Conservation (phyloP, 2,888 invertebrate species). For the Sphecodes monilicornis region DNA sequence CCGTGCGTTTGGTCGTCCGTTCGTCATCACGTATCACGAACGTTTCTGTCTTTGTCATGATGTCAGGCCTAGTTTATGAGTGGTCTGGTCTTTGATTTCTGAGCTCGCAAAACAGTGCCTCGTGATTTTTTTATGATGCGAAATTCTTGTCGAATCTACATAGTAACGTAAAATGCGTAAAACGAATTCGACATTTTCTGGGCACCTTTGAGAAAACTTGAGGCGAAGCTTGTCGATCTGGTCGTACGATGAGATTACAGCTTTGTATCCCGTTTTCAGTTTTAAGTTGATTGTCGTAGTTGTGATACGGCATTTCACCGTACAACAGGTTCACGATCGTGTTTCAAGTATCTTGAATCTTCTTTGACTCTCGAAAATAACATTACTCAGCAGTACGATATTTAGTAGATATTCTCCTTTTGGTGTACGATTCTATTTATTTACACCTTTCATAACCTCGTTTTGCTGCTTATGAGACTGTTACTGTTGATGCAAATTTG, state of each 20-base stretch:
- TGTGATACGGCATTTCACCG: slow-evolving; percentile 54
- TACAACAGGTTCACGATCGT: slow-evolving; percentile 48
- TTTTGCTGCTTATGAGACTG: background rate
- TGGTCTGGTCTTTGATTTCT: slow-evolving; percentile 53
- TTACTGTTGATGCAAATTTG: slow-evolving; percentile 11
- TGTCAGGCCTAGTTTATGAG: slow-evolving; percentile 62
- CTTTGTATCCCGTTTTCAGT: slow-evolving; percentile 23
- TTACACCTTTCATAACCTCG: slow-evolving; percentile 59
- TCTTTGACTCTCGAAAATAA: slow-evolving; percentile 28
- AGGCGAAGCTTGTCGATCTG: slow-evolving; percentile 46
- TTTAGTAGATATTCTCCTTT: slow-evolving; percentile 5
- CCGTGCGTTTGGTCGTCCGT: slow-evolving; percentile 57
- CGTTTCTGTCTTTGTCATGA: slow-evolving; percentile 57
- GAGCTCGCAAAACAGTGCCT: slow-evolving; percentile 24
- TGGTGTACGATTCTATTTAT: slow-evolving; percentile 41
- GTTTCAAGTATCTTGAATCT: slow-evolving; percentile 35
- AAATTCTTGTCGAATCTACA: slow-evolving; percentile 45
- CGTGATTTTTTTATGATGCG: slow-evolving; percentile 15
- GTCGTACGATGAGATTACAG: slow-evolving; percentile 45
- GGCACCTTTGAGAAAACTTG: slow-evolving; percentile 43
- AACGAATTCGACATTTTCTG: slow-evolving; percentile 43
- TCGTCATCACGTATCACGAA: slow-evolving; percentile 63
- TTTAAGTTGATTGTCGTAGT: slow-evolving; percentile 51
- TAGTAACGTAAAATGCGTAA: slow-evolving; percentile 57
- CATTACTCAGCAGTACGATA: slow-evolving; percentile 17